Conservation (phyloP, 2,888 invertebrate species). For the Dione vanillae region DNA sequence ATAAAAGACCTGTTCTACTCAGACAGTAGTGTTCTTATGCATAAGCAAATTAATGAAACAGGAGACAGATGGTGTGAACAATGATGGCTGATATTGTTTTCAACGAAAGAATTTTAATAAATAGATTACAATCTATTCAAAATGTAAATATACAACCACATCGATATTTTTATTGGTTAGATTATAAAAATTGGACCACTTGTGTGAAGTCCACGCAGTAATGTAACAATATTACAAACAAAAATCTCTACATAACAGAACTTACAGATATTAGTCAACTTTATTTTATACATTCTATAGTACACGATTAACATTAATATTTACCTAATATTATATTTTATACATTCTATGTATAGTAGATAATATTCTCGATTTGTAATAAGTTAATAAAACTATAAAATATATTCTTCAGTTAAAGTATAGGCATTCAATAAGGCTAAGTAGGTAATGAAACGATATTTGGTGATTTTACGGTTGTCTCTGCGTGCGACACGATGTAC, state of each 20-base stretch:
- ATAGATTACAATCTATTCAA: constrained; percentile 82
- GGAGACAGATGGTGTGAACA: constrained; percentile 61
- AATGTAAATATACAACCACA: constrained; percentile 85
- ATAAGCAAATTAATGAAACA: constrained; percentile 48
- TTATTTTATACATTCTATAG: constrained; percentile 83
- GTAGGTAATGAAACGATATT: constrained; percentile 81
- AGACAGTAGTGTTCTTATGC: neutral
- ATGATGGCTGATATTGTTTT: constrained; percentile 65
- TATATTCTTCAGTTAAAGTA: constrained; percentile 81
- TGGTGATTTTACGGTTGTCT: constrained; percentile 74
- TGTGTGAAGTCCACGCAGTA: constrained; percentile 78
- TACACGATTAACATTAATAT: constrained; percentile 82
- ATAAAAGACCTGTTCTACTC: no score
- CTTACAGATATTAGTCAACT: constrained; percentile 84
- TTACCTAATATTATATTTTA: constrained; percentile 76
- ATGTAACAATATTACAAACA: constrained; percentile 84
- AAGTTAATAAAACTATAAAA: constrained; percentile 85
- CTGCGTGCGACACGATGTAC: constrained; percentile 69
- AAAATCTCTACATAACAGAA: constrained; percentile 85
- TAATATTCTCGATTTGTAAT: constrained; percentile 82
- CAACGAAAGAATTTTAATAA: constrained; percentile 81
- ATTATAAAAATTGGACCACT: constrained; percentile 84
- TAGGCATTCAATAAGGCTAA: constrained; percentile 83
- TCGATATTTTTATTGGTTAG: constrained; percentile 84
- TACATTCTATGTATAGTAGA: constrained; percentile 83